These are phyloP conservation scores for Onychostoma macrolepis DNA, from an alignment of 2,113 vertebrate genomes.

Conservation along the genomic window DNA sequence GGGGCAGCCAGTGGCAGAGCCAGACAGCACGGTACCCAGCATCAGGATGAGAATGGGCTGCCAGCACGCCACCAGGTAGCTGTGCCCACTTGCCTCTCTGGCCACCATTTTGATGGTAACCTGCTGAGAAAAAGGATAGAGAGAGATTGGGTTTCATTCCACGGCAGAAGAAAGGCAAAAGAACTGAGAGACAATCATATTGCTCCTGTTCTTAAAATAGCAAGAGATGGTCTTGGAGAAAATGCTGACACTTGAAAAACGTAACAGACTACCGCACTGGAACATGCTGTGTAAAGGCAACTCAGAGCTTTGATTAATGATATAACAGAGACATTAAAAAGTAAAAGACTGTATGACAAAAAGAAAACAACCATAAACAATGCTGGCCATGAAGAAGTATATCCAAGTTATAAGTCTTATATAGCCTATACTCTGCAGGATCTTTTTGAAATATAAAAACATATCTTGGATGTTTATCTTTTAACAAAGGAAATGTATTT, in stretches of 20 bases:
- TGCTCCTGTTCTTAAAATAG: conserved; percentile 37
- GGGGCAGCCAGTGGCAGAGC: conserved; percentile 93
- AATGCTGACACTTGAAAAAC: conserved; percentile 37
- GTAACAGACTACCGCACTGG: conserved; percentile 29
- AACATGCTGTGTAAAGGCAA: conserved; percentile 39
- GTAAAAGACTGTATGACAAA: background rate
- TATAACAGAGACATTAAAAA: conserved; percentile 11
- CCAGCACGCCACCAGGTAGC: conserved; percentile 97
- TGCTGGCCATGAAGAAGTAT: conserved; percentile 2
- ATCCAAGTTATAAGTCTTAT: background rate
- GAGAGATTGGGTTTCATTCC: background rate
- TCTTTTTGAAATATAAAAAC: background rate
- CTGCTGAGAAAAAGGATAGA: conserved; percentile 75
- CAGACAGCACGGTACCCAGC: conserved; percentile 93
- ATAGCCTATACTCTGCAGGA: background rate
- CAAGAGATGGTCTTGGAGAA: conserved; percentile 11
- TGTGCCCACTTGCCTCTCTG: conserved; percentile 88
- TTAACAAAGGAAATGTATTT: background rate
- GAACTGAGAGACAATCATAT: conserved; percentile 16
- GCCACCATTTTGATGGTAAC: conserved; percentile 94
- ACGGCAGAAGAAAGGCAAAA: conserved; percentile 18
- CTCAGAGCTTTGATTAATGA: conserved; percentile 42
- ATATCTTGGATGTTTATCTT: background rate
- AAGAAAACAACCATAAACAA: conserved; percentile 17
- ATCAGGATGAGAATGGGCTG: conserved; percentile 98